Conservation (phyloP, 2,888 invertebrate genomes). For the Limnephilus marmoratus region DNA sequence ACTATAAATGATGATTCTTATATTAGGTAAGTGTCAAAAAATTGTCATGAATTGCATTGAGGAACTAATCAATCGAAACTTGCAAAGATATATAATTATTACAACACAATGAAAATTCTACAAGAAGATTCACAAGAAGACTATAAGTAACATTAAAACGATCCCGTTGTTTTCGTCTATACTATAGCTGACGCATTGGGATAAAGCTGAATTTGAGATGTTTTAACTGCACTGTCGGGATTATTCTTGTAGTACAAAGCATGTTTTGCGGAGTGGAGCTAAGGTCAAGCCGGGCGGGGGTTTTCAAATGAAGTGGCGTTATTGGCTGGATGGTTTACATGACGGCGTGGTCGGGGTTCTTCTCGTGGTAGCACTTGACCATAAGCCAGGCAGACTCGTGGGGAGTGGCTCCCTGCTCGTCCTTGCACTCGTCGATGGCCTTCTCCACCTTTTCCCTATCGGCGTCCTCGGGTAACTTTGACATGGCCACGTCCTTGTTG, state of each 20-base stretch:
- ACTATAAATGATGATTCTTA: neutral
- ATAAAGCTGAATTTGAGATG: neutral
- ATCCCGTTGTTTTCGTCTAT: neutral
- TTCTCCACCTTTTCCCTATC: conserved; percentile 54
- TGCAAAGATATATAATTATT: neutral
- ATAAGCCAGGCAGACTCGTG: conserved; percentile 56
- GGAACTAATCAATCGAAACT: neutral
- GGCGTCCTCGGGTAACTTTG: conserved; percentile 57
- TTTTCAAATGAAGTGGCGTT: neutral
- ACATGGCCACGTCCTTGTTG: conserved; percentile 63
- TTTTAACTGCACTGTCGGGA: neutral
- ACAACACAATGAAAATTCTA: neutral
- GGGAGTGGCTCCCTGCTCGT: conserved; percentile 52
- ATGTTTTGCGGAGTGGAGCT: neutral
- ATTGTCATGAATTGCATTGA: no score
- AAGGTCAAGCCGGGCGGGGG: neutral
- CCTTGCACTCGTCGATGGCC: conserved; percentile 61
- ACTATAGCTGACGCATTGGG: neutral
- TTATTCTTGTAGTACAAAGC: neutral
- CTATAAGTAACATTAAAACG: neutral
- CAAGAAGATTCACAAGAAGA: no score
- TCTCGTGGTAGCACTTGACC: conserved; percentile 61
- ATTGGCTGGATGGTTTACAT: conserved; percentile 26
- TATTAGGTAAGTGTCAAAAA: neutral
- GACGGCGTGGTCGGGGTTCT: conserved; percentile 58